A percentile compares a stretch with the other conserved stretches of the same genome.
Evolutionary conservation across 2,113 vertebrate species (phyloP).

Genomic region (Gallinago media): DNA sequence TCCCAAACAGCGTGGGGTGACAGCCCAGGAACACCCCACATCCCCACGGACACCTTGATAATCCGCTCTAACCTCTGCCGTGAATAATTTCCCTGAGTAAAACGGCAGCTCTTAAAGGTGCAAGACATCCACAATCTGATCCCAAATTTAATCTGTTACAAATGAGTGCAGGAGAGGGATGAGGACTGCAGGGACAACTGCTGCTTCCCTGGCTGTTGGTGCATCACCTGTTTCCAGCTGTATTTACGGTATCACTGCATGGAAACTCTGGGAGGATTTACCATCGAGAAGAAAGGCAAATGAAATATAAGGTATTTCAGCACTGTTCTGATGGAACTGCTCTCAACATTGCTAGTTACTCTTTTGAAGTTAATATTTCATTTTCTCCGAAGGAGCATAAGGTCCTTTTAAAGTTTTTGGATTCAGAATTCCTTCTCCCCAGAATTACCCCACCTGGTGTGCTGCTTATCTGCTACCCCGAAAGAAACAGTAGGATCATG

Average conservation of each 20-base stretch:
- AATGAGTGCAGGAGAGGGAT: not conserved
- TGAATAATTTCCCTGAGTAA: not conserved
- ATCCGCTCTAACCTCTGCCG: not conserved
- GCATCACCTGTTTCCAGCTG: not conserved
- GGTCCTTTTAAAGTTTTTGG: not conserved
- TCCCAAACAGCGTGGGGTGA: conserved; percentile 71
- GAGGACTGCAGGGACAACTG: not conserved
- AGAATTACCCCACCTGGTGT: not conserved
- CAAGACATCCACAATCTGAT: not conserved
- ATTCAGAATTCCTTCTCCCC: not conserved
- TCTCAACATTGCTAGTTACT: not conserved
- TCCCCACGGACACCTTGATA: not conserved
- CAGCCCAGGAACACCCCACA: conserved; percentile 62
- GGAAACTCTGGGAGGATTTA: not conserved
- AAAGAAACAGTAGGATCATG: not conserved
- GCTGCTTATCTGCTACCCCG: not conserved
- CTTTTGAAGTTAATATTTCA: not conserved
- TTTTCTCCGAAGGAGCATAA: not conserved
- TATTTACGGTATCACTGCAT: not conserved
- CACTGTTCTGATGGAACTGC: not conserved
- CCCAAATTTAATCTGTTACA: not conserved
- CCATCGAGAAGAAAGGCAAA: not conserved
- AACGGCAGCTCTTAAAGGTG: not conserved
- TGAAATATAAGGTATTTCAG: not conserved
- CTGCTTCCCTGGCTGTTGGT: not conserved